These are phyloP conservation scores for Paedocypris sp. DNA, from an alignment of 2,113 vertebrate species.

Conservation along the genomic window DNA sequence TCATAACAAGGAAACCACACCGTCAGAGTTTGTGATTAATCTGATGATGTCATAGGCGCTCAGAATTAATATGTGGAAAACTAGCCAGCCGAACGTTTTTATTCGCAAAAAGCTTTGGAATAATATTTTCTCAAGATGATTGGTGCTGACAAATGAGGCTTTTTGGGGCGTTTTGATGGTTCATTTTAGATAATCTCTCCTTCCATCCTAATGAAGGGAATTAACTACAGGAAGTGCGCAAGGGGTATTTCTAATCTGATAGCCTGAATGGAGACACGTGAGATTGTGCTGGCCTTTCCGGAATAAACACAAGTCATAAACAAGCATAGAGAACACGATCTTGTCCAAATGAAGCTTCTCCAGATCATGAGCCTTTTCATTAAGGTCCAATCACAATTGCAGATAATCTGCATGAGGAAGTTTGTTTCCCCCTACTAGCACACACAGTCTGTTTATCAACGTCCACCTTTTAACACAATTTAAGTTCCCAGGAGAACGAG, in stretches of 20 bases:
- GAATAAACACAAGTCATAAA: conserved; percentile 7
- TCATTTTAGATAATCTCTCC: not conserved
- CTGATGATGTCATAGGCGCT: not conserved
- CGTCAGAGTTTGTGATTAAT: not conserved
- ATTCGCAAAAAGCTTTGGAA: too few species aligned
- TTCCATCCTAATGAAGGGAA: not conserved
- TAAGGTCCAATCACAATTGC: not conserved
- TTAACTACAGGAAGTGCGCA: conserved; percentile 20
- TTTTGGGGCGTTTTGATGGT: too few species aligned
- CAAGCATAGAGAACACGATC: not conserved
- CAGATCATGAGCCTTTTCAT: not conserved
- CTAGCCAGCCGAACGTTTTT: too few species aligned
- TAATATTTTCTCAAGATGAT: too few species aligned
- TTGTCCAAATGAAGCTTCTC: not conserved
- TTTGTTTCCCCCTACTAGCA: too few species aligned
- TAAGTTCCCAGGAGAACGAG: not conserved
- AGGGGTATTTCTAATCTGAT: conserved; percentile 28
- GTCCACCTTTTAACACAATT: not conserved
- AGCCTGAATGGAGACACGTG: conserved; percentile 4
- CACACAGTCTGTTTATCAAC: not conserved
- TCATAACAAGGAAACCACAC: not conserved
- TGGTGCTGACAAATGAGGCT: too few species aligned
- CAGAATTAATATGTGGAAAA: too few species aligned
- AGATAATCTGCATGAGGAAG: not conserved
- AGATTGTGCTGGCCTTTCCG: not conserved